These are phyloP conservation scores for Drosophila prolongata DNA, from an alignment of 2,888 invertebrate genomes.

Conservation along the genomic window DNA sequence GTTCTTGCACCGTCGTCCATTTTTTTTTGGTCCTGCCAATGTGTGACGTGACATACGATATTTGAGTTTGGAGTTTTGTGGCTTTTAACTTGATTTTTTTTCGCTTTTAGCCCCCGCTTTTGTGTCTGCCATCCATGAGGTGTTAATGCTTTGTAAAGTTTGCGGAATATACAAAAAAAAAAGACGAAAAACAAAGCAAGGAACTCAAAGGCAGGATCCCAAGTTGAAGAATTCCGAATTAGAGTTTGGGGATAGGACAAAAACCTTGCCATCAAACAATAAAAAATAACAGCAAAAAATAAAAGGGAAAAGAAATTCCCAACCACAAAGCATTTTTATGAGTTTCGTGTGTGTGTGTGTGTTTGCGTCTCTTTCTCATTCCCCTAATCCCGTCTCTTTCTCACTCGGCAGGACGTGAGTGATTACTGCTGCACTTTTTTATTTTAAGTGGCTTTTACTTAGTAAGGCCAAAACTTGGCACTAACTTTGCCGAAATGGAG, in stretches of 20 bases:
- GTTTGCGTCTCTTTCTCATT: slow-evolving; percentile 2
- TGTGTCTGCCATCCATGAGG: slow-evolving; percentile 49
- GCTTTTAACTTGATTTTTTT: slow-evolving; percentile 45
- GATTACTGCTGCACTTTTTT: slow-evolving; percentile 19
- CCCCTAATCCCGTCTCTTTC: neutral
- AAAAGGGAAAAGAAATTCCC: slow-evolving; percentile 45
- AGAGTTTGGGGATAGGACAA: slow-evolving; percentile 1
- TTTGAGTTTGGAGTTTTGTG: slow-evolving; percentile 50
- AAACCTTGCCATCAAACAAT: slow-evolving; percentile 18
- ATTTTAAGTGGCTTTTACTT: slow-evolving; percentile 45
- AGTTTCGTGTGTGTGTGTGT: slow-evolving; percentile 43
- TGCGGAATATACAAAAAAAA: slow-evolving; percentile 8
- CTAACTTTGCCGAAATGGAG: neutral
- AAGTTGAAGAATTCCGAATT: slow-evolving; percentile 22
- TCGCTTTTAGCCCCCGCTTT: slow-evolving; percentile 1
- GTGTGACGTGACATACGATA: slow-evolving; percentile 54
- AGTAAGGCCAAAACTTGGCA: slow-evolving; percentile 23
- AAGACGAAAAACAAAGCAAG: neutral
- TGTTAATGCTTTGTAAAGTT: slow-evolving; percentile 51
- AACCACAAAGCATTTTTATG: slow-evolving; percentile 73
- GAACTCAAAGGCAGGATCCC: slow-evolving; percentile 15
- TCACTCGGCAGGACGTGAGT: neutral
- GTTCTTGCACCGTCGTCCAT: slow-evolving; percentile 16
- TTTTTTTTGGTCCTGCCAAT: slow-evolving; percentile 26
- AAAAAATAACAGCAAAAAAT: slow-evolving; percentile 25